Evolutionary conservation across 2,113 vertebrate genomes (phyloP), one percentile per base, ranked within the genome.

Genomic region (Apeltes quadracus): DNA sequence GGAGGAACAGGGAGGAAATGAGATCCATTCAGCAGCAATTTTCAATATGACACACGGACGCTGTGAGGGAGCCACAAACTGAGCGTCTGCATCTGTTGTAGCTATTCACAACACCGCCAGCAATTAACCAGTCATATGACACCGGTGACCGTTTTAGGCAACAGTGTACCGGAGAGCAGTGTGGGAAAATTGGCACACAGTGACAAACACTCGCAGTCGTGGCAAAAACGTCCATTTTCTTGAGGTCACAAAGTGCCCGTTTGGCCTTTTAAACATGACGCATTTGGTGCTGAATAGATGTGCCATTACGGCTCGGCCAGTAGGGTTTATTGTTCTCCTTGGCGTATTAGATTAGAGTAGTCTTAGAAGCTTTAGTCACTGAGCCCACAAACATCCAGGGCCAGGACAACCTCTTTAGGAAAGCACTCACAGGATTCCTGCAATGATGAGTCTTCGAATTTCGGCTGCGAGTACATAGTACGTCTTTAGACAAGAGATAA

Each of bases 331-430:
- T 61, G 53, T 16, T 53, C 46, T 79, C 23, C 55, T 46, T 13
- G 15, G 16, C 14, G 2, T 12, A 41, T 76, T 44, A 72, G 39
- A 62, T 64, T 51, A 34, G 57, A 27, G 51, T 41, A 14, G 10
- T 57, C 65, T 68, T 77, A 75, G 62, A 66, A 44, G 67, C 61
- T 75, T 86, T 62, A 65, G 12, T 51, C 34, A 61, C 15, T 46
- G 23, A 81, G 32, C 50, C 41, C 20, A 59, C 11, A 71, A 71
- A 77, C 57, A 79, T 7, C 36, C 44, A 25, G 72, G 53, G 54
- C 34, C 61, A 5, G 29, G n/a, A 34, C 23, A 0, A 16, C 61
- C 61, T 59, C 46, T 75, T 63, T 3, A 56, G 38, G 39, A 59
- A 72, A 55, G 11, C 9, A 29, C 22, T 13, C 1, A 25, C 7